Percentiles rank a stretch among this genome's conserved stretches.
Evolutionary conservation across 2,888 invertebrate genomes (phyloP).

Genomic region (Cynaeus angustus): DNA sequence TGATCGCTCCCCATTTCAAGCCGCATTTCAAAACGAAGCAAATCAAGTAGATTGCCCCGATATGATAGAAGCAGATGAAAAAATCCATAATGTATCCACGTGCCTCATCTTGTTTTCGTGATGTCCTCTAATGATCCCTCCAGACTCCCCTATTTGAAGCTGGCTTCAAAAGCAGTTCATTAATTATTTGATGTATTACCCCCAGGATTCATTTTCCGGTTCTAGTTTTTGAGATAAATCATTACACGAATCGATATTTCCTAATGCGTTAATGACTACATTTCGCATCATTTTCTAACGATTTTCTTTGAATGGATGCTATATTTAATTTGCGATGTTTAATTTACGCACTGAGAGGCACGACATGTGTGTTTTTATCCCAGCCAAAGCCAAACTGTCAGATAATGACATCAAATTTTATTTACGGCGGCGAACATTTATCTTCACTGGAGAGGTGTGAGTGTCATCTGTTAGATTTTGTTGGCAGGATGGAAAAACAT

Average conservation of each 20-base stretch:
- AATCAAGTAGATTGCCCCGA: constrained; percentile 1
- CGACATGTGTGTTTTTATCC: constrained; percentile 17
- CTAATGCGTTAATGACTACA: constrained; percentile 11
- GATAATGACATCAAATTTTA: constrained; percentile 35
- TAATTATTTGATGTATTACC: constrained; percentile 33
- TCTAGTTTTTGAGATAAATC: constrained; percentile 23
- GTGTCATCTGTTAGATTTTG: constrained; percentile 25
- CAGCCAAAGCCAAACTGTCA: constrained; percentile 10
- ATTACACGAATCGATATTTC: constrained; percentile 10
- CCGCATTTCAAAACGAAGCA: not conserved
- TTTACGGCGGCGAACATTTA: constrained; percentile 26
- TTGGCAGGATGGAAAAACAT: constrained; percentile 26
- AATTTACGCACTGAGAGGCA: constrained; percentile 6
- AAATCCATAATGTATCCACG: not conserved
- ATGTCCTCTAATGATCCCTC: constrained; percentile 4
- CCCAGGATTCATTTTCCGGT: constrained; percentile 21
- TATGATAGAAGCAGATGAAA: not conserved
- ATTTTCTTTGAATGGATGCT: not conserved
- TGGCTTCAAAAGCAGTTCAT: constrained; percentile 33
- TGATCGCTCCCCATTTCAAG: no score
- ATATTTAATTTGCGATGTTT: constrained; percentile 17
- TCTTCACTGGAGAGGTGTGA: constrained; percentile 21
- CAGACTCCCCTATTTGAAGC: constrained; percentile 13
- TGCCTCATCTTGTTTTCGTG: not conserved
- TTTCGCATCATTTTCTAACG: no score